phyloP scores from a whole-genome alignment of 2,888 invertebrate species.

The Zhuqinia jingwanae region DNA sequence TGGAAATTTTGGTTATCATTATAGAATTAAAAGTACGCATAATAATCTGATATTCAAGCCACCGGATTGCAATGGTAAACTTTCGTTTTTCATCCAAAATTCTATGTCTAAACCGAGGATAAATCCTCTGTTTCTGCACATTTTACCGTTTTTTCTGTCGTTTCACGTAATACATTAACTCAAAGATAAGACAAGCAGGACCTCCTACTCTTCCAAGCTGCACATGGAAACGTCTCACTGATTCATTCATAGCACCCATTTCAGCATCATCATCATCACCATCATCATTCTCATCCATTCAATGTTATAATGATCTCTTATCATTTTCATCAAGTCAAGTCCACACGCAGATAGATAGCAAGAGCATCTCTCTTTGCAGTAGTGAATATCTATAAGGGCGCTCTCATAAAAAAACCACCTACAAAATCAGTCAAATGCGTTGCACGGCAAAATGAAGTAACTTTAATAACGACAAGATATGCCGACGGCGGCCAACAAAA shows the following conservation, averaged over 20 bases:
- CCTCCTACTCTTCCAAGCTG: no score
- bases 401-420: conserved; percentile 1
- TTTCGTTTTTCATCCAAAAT: no score
- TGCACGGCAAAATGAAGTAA: neutral
- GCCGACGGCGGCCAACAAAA: neutral
- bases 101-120: neutral
- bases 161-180: no score
- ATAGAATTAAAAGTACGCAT: no score
- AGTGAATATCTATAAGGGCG: neutral
- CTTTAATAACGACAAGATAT: conserved; percentile 18
- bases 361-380: neutral
- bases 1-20: neutral
- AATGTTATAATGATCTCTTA: neutral
- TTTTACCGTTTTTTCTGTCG: neutral
- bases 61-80: no score
- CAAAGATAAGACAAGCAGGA: no score
- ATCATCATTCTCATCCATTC: neutral
- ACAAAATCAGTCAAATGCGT: neutral
- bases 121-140: neutral
- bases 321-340: conserved; percentile 5
- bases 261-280: neutral
- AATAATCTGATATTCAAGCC: no score
- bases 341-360: neutral
- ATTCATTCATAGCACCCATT: conserved; percentile 22
- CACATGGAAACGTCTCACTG: neutral